Conservation (phyloP, 2,113 vertebrate genomes). For the Aix galericulata region DNA sequence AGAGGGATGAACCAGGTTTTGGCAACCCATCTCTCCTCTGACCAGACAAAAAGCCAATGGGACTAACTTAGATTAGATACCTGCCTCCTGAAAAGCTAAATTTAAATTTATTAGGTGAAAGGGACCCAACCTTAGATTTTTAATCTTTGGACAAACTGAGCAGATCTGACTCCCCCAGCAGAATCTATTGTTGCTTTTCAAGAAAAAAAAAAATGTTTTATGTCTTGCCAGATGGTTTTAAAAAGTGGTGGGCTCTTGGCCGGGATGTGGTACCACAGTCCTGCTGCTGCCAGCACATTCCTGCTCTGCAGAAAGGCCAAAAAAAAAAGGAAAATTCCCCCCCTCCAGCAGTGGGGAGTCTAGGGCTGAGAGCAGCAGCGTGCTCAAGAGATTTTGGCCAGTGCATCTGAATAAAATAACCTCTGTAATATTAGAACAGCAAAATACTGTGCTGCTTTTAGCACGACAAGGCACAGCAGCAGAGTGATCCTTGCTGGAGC, state of each 20-base stretch:
- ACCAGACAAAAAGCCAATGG: neutral
- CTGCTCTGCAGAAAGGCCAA: neutral
- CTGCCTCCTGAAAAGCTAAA: neutral
- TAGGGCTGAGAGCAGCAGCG: neutral
- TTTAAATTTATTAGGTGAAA: neutral
- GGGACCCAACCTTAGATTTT: neutral
- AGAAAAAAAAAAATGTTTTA: neutral
- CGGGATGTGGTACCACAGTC: neutral
- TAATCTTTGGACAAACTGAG: neutral
- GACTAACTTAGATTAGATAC: neutral
- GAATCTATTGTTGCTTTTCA: neutral
- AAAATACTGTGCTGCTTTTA: neutral
- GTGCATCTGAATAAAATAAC: neutral
- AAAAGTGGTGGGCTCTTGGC: neutral
- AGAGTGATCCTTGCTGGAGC: neutral
- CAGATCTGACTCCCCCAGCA: neutral
- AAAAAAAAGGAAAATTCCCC: neutral
- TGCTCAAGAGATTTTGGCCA: neutral
- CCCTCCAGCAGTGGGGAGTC: neutral
- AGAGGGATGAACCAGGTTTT: neutral
- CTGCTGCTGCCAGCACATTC: neutral
- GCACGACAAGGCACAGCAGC: neutral
- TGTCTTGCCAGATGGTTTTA: neutral
- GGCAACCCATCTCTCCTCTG: neutral
- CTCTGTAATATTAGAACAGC: neutral